A percentile compares a stretch with the other conserved stretches of the same genome.
phyloP scores from a whole-genome alignment of 2,888 invertebrate genomes.

The Morpho achilles region DNA sequence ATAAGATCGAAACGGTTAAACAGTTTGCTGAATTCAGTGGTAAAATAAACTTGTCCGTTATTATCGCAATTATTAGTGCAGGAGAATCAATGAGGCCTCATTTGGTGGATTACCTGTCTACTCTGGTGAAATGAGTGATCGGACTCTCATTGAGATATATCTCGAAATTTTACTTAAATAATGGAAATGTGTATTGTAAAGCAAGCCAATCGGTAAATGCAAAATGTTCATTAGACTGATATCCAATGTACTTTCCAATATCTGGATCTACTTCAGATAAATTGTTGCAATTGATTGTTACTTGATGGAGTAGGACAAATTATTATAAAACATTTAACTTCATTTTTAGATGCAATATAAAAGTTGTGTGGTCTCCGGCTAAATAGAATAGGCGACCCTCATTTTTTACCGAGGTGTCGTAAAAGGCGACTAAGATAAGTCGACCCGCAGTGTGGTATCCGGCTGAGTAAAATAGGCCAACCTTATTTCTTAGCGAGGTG shows the following conservation, averaged over 20 bases:
- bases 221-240: slow-evolving; percentile 19
- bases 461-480: no score
- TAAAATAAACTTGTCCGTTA: slow-evolving; percentile 22
- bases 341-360: no score
- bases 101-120: slow-evolving; percentile 63
- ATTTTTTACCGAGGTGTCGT: no score
- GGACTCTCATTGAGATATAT: slow-evolving; percentile 44
- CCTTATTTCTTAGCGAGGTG: no score
- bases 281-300: background rate
- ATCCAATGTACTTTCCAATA: slow-evolving; percentile 20
- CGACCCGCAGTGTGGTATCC: no score
- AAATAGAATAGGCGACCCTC: no score
- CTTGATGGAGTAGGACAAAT: no score
- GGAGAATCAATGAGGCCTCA: slow-evolving; percentile 68
- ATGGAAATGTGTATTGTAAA: slow-evolving; percentile 27
- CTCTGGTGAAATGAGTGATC: slow-evolving; percentile 58
- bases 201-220: slow-evolving; percentile 22
- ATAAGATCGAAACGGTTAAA: slow-evolving; percentile 24
- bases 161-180: slow-evolving; percentile 36
- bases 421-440: no score
- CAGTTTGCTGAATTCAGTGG: slow-evolving; percentile 8
- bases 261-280: slow-evolving; percentile 18
- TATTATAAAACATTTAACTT: no score
- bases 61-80: slow-evolving; percentile 67
- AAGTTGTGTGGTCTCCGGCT: no score